Base-by-base conservation (phyloP, 2,888 invertebrate genomes). In the Tanytarsus gracilentus region DNA sequence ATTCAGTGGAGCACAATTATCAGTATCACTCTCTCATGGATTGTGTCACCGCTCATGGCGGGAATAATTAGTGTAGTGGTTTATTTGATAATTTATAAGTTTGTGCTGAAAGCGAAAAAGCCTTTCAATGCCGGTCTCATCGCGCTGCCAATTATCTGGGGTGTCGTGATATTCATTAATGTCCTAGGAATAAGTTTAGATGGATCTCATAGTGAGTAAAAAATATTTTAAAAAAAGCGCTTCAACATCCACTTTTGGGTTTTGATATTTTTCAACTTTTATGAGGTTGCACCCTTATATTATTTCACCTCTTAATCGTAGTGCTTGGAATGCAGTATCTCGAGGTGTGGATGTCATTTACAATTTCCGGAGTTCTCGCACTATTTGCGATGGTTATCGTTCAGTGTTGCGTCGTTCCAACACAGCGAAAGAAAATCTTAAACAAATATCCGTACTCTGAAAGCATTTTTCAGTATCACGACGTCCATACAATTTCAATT, bases 221-320 rank as follows among this genome's bases (percentile, higher is more conserved):
- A 7, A 26, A 26, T 27, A 27, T 33, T 33, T 11, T 23, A 23
- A 23, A n/a, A 14, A 29, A 27, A 52, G 26, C 11, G 4, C 4
- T 29, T 27, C 25, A 23, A 9, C 11, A 7, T 53, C 3, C 2
- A 7, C 26, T 14, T 27, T 33, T 52, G 21, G n/a, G n/a, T n/a
- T n/a, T n/a, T n/a, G n/a, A n/a, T n/a, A n/a, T n/a, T n/a, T n/a
- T n/a, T n/a, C n/a, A n/a, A n/a, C n/a, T n/a, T n/a, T n/a, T n/a
- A n/a, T n/a, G n/a, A n/a, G 73, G 69, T 88, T 63, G 87, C 74
- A 94, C 99, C 66, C 98, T 96, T 27, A 94, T 98, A 11, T 91
- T 94, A 64, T 94, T 93, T 94, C 95, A 73, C 79, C 81, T 61
- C 72, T 77, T 7, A 30, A 9, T 30, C 7, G 9, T 5, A 55